Evolutionary conservation across 2,797 vertebrate species (phyloP).

Genomic region (Chloroceryle inda): DNA sequence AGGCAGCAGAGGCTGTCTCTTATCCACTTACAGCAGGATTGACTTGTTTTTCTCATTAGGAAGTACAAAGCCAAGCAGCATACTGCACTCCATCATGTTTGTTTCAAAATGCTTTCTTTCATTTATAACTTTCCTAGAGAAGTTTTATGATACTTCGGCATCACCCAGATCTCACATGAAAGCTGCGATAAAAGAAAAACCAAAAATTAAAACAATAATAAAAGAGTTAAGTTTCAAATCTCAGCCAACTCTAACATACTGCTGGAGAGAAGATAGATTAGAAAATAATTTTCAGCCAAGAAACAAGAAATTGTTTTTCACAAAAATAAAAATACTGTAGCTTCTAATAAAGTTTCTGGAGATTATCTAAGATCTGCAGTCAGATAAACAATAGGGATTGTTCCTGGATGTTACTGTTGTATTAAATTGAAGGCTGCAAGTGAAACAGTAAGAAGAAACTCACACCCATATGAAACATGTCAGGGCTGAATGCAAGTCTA

Average conservation of each 20-base stretch:
- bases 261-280: background rate
- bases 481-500: background rate
- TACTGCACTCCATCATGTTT: background rate
- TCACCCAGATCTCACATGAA: background rate
- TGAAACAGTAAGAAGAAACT: background rate
- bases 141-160: background rate
- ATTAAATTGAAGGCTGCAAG: background rate
- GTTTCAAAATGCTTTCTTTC: background rate
- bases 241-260: background rate
- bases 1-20: background rate
- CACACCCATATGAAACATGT: background rate
- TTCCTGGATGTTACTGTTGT: background rate
- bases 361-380: background rate
- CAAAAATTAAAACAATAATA: background rate
- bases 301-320: background rate
- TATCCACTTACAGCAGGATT: background rate
- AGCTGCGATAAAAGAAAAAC: background rate
- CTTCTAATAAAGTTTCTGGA: background rate
- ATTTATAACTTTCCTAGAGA: background rate
- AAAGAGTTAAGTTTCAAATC: conserved; percentile 8
- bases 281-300: background rate
- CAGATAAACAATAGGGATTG: background rate
- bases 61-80: background rate
- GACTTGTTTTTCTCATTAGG: background rate
- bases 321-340: background rate